These are phyloP conservation scores for Leptinotarsa tumamoca DNA, from an alignment of 2,888 invertebrate genomes.

Conservation along the genomic window DNA sequence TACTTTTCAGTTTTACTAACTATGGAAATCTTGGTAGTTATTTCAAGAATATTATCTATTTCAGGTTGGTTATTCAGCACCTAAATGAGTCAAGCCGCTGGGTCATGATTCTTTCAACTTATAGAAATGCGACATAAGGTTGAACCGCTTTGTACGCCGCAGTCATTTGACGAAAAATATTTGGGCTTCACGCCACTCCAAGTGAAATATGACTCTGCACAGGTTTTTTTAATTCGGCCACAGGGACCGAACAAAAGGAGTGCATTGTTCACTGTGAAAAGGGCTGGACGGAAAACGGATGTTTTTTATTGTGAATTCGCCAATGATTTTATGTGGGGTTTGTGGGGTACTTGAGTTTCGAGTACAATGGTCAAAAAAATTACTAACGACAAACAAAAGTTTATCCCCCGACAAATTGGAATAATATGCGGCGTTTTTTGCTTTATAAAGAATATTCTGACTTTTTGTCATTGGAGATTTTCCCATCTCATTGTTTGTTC, in stretches of 20 bases:
- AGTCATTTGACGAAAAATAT: conserved; percentile 38
- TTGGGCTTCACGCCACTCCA: conserved; percentile 40
- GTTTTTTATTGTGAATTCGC: conserved; percentile 37
- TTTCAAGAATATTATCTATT: too few species aligned
- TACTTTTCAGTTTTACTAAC: too few species aligned
- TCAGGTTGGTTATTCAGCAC: not conserved
- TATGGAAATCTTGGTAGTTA: too few species aligned
- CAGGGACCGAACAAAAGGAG: conserved; percentile 36
- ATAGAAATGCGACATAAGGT: conserved; percentile 31
- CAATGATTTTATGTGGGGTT: conserved; percentile 40
- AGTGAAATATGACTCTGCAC: conserved; percentile 45
- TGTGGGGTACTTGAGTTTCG: conserved; percentile 28
- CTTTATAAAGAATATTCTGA: not conserved
- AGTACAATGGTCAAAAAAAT: conserved; percentile 11
- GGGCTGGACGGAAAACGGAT: conserved; percentile 38
- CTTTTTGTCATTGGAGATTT: not conserved
- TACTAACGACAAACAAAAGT: conserved; percentile 1
- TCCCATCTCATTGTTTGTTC: too few species aligned
- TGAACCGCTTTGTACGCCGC: conserved; percentile 27
- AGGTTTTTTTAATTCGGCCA: conserved; percentile 42
- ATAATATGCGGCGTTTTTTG: not conserved
- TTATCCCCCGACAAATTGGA: conserved; percentile 1
- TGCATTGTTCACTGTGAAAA: conserved; percentile 40
- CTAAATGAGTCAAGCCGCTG: not conserved
- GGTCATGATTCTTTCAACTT: conserved; percentile 13